Base-by-base conservation (phyloP, 2,888 invertebrate genomes). In the Bombylius discolor region DNA sequence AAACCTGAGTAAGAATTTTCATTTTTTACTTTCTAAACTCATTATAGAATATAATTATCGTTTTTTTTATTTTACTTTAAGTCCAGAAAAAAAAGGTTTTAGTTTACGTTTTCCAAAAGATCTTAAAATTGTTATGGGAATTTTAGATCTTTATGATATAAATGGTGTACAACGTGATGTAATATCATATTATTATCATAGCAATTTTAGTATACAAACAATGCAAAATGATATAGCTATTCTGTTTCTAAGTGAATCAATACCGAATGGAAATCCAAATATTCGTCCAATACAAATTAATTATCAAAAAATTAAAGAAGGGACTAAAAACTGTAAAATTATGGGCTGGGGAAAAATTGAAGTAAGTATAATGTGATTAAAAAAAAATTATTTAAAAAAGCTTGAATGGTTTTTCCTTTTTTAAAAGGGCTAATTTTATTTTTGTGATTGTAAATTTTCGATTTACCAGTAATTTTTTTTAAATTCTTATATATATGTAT, bases 331-430 rank as follows among this genome's bases (percentile, higher is more conserved):
- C 3, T 71, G 70, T 47, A 14, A n/a, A 3, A 63, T 70, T 11
- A 66, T 65, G 23, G 70, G 70, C 33, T 70, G 68, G 66, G 71
- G 70, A 3, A 60, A 61, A 33, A 62, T 62, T 1, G 53, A 58
- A 11, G 66, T 67, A 55, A 63, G 64, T 62, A 52, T 23, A 23
- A 23, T 23, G 1, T 23, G 23, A 23, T 23, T 23, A n/a, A n/a
- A n/a, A n/a, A n/a, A n/a, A n/a, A n/a, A n/a, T n/a, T n/a, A n/a
- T n/a, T n/a, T n/a, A n/a, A n/a, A n/a, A n/a, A n/a, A n/a, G n/a
- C n/a, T n/a, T n/a, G n/a, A n/a, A n/a, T n/a, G n/a, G n/a, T n/a
- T n/a, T n/a, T n/a, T n/a, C n/a, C n/a, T n/a, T n/a, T n/a, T n/a
- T n/a, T n/a, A n/a, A n/a, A n/a, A n/a, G n/a, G n/a, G n/a, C n/a